A percentile compares a stretch with the other conserved stretches of the same genome.
These are phyloP conservation scores for Mechanitis mazaeus DNA, from an alignment of 2,888 invertebrate genomes.

Conservation along the genomic window DNA sequence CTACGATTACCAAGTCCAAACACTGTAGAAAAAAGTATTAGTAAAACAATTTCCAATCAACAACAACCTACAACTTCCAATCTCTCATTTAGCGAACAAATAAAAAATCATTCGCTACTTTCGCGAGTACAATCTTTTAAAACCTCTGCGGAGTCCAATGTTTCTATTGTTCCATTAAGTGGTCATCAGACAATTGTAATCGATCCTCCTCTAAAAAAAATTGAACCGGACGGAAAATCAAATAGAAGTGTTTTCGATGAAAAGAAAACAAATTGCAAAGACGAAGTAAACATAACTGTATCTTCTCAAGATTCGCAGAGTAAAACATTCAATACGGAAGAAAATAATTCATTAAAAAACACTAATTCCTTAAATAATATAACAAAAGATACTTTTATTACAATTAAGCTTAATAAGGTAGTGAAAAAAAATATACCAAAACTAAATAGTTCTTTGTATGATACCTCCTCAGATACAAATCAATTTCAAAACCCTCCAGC, in stretches of 20 bases:
- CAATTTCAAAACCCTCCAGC: conserved; percentile 63
- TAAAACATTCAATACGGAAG: conserved; percentile 1
- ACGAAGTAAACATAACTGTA: conserved; percentile 6
- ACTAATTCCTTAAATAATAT: conserved; percentile 34
- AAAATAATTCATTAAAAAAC: conserved; percentile 5
- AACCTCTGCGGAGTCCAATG: conserved; percentile 66
- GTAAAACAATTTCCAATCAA: conserved; percentile 25
- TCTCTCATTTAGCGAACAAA: conserved; percentile 42
- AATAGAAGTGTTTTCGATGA: background rate
- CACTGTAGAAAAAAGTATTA: conserved; percentile 45
- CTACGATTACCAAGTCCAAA: conserved; percentile 62
- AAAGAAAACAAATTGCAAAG: conserved; percentile 10
- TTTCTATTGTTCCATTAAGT: conserved; percentile 68
- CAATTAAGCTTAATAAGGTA: conserved; percentile 67
- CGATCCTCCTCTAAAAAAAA: conserved; percentile 55
- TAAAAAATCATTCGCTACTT: conserved; percentile 53
- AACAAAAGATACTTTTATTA: conserved; percentile 66
- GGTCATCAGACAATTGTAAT: conserved; percentile 75
- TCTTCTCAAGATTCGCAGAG: conserved; percentile 6
- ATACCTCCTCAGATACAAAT: conserved; percentile 34
- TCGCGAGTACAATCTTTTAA: conserved; percentile 70
- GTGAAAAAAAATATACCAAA: conserved; percentile 67
- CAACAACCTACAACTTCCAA: conserved; percentile 18
- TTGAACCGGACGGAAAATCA: conserved; percentile 21
- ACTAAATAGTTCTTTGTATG: conserved; percentile 48